Evolutionary conservation across 2,888 invertebrate genomes (phyloP), one percentile per base, ranked within the genome.

Genomic region (Lymantria monacha): DNA sequence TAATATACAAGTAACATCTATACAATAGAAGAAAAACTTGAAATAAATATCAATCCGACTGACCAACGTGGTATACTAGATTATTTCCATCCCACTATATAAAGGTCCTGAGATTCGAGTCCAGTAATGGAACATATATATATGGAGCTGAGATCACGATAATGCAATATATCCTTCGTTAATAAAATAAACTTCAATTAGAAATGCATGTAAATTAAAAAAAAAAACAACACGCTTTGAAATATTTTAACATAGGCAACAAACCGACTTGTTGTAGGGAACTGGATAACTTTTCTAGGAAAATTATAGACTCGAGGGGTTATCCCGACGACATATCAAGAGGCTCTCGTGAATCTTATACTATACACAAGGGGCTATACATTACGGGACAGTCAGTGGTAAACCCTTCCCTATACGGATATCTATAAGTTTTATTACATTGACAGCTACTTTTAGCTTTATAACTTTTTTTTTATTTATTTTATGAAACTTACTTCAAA

Each of bases 251-350:
- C 22, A 22, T 55, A 62, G 51, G 47, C 57, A 53, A 51, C 44
- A 46, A 53, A 56, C 54, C 54, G 63, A 33, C 66, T 62, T 64
- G 59, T 66, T 69, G 66, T 59, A 63, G 67, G 57, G 63, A 66
- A 57, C 63, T 62, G 63, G 69, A 62, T 74, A 69, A 72, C 68
- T 74, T 74, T 70, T 61, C 69, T 66, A 66, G 69, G 61, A 79
- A 81, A 86, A 82, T 81, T 84, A 84, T 85, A 71, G 78, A 74
- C 85, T 76, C 83, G 50, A 65, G 83, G 84, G 86, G 76, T 78
- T 80, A 75, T 66, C 77, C 79, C 74, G 74, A 66, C 79, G 83
- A 85, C 86, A 84, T 81, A 81, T 85, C 84, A 84, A 81, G 75
- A 76, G 74, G 76, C 70, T 72, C 73, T 72, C 70, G 71, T 71